Base-by-base conservation (phyloP, 2,797 vertebrate genomes). In the Acanthurus leucopareius region DNA sequence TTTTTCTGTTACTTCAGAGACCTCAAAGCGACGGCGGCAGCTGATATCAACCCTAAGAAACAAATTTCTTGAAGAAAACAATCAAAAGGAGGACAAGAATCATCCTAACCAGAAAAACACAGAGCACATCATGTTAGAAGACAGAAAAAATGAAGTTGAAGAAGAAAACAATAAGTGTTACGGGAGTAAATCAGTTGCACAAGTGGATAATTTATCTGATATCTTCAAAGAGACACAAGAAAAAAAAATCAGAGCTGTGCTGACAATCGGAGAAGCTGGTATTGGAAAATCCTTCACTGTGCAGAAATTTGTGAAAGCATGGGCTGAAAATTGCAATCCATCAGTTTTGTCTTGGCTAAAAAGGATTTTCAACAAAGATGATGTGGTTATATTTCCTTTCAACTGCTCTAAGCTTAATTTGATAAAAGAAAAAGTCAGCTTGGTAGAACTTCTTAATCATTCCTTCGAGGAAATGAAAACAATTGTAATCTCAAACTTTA, bases 81-180 rank as follows among this genome's bases (percentile, higher is more conserved):
- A 3, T 11, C 2, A 54, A 66, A 5, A 0, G 20, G 47, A 60
- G 77, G 17, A 85, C 2, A 2, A 0, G 0, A 0, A 10, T 67
- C 79, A 87, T 74, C 65, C 49, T 1, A 75, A 88, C 20, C 57
- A 86, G 22, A 47, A 9, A 66, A 62, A 10, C 52, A 86, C 71
- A 28, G 83, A 91, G 42, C 90, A 88, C 44, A 63, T 90, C 28
- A 66, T 79, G 0, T 78, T 32, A 82, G 16, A 48, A 35, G 3
- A 52, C 2, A 5, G 14, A 19, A 54, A 3, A 44, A 25, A 0
- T 45, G 14, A 77, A 5, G 22, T 0, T 0, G n/a, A 49, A 13
- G 40, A 42, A 47, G 40, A 64, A 14, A 57, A 54, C 42, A 40
- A 2, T 0, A 32, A 35, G 9, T 2, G 0, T 16, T 2, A 35